These are phyloP conservation scores for Eudyptes chrysolophus DNA, from an alignment of 2,113 vertebrate genomes.

Conservation along the genomic window DNA sequence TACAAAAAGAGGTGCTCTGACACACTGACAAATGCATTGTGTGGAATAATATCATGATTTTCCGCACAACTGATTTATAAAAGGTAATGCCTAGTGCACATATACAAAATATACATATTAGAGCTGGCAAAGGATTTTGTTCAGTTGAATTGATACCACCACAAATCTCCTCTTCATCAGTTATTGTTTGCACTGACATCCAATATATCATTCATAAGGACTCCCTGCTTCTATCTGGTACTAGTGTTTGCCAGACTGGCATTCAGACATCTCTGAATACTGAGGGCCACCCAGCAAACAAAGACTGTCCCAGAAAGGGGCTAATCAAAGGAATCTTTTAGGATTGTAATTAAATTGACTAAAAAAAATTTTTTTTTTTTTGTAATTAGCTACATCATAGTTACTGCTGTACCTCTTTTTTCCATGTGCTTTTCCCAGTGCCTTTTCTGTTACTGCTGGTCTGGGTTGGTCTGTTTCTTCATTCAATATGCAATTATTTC, in stretches of 20 bases:
- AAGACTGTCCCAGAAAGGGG: not conserved
- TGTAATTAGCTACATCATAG: not conserved
- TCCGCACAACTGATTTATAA: not conserved
- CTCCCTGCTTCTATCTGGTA: not conserved
- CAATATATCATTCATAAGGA: not conserved
- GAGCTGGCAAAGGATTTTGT: not conserved
- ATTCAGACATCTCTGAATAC: not conserved
- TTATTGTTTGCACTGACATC: not conserved
- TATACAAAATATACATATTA: not conserved
- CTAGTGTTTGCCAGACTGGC: not conserved
- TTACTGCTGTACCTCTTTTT: not conserved
- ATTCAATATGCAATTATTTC: not conserved
- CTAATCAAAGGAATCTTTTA: not conserved
- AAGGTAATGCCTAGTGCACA: not conserved
- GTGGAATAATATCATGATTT: not conserved
- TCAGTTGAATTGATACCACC: not conserved
- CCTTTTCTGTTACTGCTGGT: not conserved
- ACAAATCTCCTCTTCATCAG: slow-evolving; percentile 1
- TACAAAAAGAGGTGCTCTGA: not conserved
- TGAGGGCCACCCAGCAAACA: not conserved
- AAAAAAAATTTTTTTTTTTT: not conserved
- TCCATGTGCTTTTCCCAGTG: not conserved
- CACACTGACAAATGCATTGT: not conserved
- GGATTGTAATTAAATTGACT: not conserved
- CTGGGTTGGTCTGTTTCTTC: not conserved